Evolutionary conservation across 1,140 invertebrate genomes (phyloP).

Genomic region (Drosophila lowei): DNA sequence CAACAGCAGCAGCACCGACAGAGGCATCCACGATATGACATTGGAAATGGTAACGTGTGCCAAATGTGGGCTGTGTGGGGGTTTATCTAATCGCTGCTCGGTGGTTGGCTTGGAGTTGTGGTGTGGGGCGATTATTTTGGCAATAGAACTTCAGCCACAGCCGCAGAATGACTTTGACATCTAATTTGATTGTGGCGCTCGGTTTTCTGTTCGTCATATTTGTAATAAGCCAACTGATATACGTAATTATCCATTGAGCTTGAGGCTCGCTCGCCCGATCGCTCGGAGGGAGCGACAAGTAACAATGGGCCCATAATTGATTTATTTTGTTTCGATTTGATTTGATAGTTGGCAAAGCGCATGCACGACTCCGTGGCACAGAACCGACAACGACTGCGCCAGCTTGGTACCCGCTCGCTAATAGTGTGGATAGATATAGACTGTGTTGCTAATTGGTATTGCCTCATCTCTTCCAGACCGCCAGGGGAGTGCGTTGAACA

Average conservation of each 20-base stretch:
- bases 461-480: slow-evolving; percentile 64
- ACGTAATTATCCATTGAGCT: slow-evolving; percentile 44
- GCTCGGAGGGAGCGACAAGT: too few species aligned
- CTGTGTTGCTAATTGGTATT: neutral
- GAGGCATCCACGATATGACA: slow-evolving; percentile 25
- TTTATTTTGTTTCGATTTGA: slow-evolving; percentile 27
- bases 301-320: slow-evolving; percentile 24
- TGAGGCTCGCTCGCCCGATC: neutral
- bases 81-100: slow-evolving; percentile 60
- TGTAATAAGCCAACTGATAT: slow-evolving; percentile 51
- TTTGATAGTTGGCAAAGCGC: slow-evolving; percentile 64
- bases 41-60: slow-evolving; percentile 74
- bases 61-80: slow-evolving; percentile 34
- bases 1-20: slow-evolving; percentile 7
- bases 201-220: slow-evolving; percentile 59
- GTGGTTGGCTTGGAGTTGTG: slow-evolving; percentile 9
- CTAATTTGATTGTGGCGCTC: slow-evolving; percentile 46
- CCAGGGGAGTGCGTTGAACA: slow-evolving; percentile 62
- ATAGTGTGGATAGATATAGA: slow-evolving; percentile 7
- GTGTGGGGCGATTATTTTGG: slow-evolving; percentile 31
- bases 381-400: slow-evolving; percentile 40
- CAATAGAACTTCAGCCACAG: slow-evolving; percentile 28
- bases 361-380: slow-evolving; percentile 49
- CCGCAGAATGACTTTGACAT: slow-evolving; percentile 55
- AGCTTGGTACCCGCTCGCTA: slow-evolving; percentile 6